A percentile compares a stretch with the other conserved stretches of the same genome.
Evolutionary conservation across 2,888 invertebrate genomes (phyloP).

Genomic region (Drosophila subsilvestris): DNA sequence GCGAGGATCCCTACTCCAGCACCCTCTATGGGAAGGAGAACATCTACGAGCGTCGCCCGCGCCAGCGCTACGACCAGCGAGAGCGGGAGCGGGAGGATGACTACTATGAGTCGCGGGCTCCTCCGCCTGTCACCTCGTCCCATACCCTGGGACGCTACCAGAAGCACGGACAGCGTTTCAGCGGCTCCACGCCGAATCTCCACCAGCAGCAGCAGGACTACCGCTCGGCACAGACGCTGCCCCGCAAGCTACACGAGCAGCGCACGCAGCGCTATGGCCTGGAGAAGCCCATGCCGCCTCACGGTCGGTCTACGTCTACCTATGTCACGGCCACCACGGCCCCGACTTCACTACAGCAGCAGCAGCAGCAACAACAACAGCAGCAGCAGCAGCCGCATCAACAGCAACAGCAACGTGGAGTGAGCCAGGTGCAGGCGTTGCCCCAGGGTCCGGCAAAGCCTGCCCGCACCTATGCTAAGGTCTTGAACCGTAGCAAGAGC

Average conservation of each 20-base stretch:
- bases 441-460: slow-evolving; percentile 89
- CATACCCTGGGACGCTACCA: slow-evolving; percentile 93
- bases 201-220: slow-evolving; percentile 83
- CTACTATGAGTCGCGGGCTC: slow-evolving; percentile 56
- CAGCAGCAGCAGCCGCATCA: slow-evolving; percentile 6
- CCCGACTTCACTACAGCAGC: background rate
- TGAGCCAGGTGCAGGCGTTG: background rate
- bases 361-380: slow-evolving; percentile 4
- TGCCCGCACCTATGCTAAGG: slow-evolving; percentile 89
- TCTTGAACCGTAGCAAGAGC: slow-evolving; percentile 92
- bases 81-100: slow-evolving; percentile 58
- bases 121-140: slow-evolving; percentile 67
- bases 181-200: slow-evolving; percentile 86
- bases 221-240: slow-evolving; percentile 90
- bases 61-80: slow-evolving; percentile 42
- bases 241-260: slow-evolving; percentile 86
- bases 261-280: slow-evolving; percentile 23
- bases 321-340: background rate
- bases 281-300: slow-evolving; percentile 37
- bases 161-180: slow-evolving; percentile 90
- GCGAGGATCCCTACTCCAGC: slow-evolving; percentile 93
- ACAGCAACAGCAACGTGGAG: background rate
- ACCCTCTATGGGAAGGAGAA: slow-evolving; percentile 93
- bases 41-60: slow-evolving; percentile 87
- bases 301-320: background rate